Evolutionary conservation across 2,113 vertebrate species (phyloP).

Genomic region (Ophthalmolycus amberensis): DNA sequence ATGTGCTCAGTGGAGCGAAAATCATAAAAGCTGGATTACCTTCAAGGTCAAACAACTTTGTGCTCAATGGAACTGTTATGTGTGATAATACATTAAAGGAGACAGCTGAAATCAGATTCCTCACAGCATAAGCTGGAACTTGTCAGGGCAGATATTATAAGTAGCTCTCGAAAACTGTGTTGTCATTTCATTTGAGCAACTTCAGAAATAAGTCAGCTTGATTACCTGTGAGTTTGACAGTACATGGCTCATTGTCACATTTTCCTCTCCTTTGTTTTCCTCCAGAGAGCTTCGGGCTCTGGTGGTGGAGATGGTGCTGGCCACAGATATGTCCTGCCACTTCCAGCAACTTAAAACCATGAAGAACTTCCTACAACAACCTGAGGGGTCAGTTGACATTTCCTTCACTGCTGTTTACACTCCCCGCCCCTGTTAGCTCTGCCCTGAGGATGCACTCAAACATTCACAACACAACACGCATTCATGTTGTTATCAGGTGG

Average conservation of each 20-base stretch:
- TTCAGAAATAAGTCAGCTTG: slow-evolving; percentile 24
- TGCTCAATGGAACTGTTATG: slow-evolving; percentile 12
- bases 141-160: slow-evolving; percentile 56
- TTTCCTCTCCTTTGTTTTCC: slow-evolving; percentile 25
- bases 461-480: slow-evolving; percentile 19
- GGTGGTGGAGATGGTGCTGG: slow-evolving; percentile 98
- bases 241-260: slow-evolving; percentile 10
- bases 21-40: slow-evolving; percentile 29
- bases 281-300: slow-evolving; percentile 94
- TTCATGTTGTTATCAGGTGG: slow-evolving; percentile 8
- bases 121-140: slow-evolving; percentile 10
- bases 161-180: slow-evolving; percentile 42
- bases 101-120: slow-evolving; percentile 38
- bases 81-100: slow-evolving; percentile 38
- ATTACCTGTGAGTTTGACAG: slow-evolving; percentile 15
- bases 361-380: slow-evolving; percentile 96
- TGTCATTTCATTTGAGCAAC: slow-evolving; percentile 31
- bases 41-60: slow-evolving; percentile 46
- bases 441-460: slow-evolving; percentile 27
- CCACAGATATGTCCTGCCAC: slow-evolving; percentile 98
- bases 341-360: slow-evolving; percentile 99
- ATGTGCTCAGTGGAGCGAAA: neutral
- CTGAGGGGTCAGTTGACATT: slow-evolving; percentile 91
- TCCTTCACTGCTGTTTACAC: slow-evolving; percentile 1
- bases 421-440: slow-evolving; percentile 44